A percentile compares a stretch with the other conserved stretches of the same genome.
Conservation (phyloP, 1,140 invertebrate genomes). For the Ladona fulva region DNA sequence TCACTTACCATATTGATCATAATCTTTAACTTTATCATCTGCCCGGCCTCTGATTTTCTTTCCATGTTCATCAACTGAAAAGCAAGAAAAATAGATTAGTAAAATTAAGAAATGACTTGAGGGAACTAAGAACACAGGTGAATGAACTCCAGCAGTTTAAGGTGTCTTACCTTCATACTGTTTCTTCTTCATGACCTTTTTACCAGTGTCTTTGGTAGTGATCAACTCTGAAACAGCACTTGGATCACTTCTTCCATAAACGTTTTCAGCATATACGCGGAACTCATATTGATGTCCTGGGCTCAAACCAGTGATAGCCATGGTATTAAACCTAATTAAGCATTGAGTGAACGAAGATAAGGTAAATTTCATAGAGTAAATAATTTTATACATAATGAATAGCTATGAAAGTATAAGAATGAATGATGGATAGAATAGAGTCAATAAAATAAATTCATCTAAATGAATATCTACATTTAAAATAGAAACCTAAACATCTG, state of each 20-base stretch:
- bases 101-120: constrained; percentile 10
- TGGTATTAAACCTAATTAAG: constrained; percentile 63
- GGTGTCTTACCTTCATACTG: constrained; percentile 54
- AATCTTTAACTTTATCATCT: constrained; percentile 84
- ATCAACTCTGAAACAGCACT: constrained; percentile 74
- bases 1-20: constrained; percentile 81
- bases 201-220: constrained; percentile 69
- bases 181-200: constrained; percentile 67
- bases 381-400: too few species aligned
- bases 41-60: constrained; percentile 85
- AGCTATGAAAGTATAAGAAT: too few species aligned
- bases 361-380: too few species aligned
- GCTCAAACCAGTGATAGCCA: constrained; percentile 75
- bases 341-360: too few species aligned
- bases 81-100: constrained; percentile 25
- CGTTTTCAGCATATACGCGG: constrained; percentile 91
- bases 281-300: constrained; percentile 95
- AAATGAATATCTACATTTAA: too few species aligned
- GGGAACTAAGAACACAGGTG: constrained; percentile 9
- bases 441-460: too few species aligned
- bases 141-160: neutral
- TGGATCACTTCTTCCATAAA: constrained; percentile 89
- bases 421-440: too few species aligned
- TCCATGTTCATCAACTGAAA: constrained; percentile 74
- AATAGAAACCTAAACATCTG: too few species aligned